Evolutionary conservation across 2,797 vertebrate species (phyloP), one percentile per base, ranked within the genome.

Genomic region (Scolopax rusticola): DNA sequence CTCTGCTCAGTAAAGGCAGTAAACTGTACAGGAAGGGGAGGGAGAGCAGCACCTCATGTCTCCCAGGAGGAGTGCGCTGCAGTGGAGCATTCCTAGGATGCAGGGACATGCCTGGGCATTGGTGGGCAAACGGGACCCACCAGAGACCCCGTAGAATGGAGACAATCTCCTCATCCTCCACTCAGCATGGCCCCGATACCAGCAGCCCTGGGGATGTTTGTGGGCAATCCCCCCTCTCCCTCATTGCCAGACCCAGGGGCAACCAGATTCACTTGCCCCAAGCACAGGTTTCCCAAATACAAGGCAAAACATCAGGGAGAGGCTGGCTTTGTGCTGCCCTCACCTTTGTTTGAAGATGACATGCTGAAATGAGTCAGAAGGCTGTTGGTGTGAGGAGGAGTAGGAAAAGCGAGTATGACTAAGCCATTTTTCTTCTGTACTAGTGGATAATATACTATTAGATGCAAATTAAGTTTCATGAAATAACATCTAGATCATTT

Each of bases 71-170:
- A 30, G 13, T 2, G 38, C 57, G 60, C 50, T 32, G 69, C 27
- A 8, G 61, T 0, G 1, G 21, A 8, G n/a, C 12, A 18, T 12
- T 56, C 23, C 17, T 0, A 10, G 43, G 14, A 10, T 50, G 28
- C 1, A 0, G n/a, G 28, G 63, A 2, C 17, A 27, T 4, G 3
- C 4, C 0, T 15, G 53, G 20, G 60, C 18, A 14, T 17, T 2
- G 3, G 10, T 0, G 3, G 15, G 25, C 5, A 1, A 33, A 24
- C 2, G 24, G 9, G 16, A 32, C 45, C 28, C 11, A 24, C 28
- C 0, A 4, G 57, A 25, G 43, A 21, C 32, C 43, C 43, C 2
- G 1, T 15, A 9, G 51, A 50, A 57, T 13, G 3, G 50, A 27
- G 13, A 7, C 11, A 30, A 30, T 32, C 40, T 51, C 50, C 56